These are phyloP conservation scores for Acrocyrtus sp. DNA, from an alignment of 2,888 invertebrate species.

Conservation along the genomic window DNA sequence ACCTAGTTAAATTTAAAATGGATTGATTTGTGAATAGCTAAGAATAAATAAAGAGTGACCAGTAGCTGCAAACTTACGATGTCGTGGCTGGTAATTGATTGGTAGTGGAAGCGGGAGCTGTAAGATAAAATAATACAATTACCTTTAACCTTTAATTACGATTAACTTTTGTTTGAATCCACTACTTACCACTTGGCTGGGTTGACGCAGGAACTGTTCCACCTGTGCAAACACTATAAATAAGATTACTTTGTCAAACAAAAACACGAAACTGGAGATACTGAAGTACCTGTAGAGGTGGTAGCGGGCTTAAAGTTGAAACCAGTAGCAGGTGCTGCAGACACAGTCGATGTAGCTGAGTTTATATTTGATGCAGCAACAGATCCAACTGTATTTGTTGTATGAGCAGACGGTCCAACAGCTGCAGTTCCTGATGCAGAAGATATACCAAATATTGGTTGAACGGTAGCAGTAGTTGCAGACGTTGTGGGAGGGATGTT, in stretches of 20 bases:
- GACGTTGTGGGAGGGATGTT: conserved; percentile 43
- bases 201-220: background rate
- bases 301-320: no score
- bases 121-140: background rate
- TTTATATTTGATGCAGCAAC: background rate
- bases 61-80: conserved; percentile 16
- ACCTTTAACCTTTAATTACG: background rate
- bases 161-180: no score
- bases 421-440: background rate
- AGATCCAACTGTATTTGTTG: conserved; percentile 29
- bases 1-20: no score
- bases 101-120: background rate
- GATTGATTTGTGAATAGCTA: background rate
- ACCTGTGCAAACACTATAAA: background rate
- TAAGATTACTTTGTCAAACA: no score
- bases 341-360: background rate
- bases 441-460: conserved; percentile 24
- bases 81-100: conserved; percentile 16
- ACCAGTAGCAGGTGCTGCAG: background rate
- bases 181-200: background rate
- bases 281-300: no score
- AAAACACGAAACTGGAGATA: background rate
- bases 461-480: conserved; percentile 5
- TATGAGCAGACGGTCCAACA: conserved; percentile 16
- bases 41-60: background rate